Percentiles rank a stretch among this genome's conserved stretches.
Evolutionary conservation across 2,113 vertebrate genomes (phyloP).

Genomic region (Gasterosteus nipponicus): DNA sequence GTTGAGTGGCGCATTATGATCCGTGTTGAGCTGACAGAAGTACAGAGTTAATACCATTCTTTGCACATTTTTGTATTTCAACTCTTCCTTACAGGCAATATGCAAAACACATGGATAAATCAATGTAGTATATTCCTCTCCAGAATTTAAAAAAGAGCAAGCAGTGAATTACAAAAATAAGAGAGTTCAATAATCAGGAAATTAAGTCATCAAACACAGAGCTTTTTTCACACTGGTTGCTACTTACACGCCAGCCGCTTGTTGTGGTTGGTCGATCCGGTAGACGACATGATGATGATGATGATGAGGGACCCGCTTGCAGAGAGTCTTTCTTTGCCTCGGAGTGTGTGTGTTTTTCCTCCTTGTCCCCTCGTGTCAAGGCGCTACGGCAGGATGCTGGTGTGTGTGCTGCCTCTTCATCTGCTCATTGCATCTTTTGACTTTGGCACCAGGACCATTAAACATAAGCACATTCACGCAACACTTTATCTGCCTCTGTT

Average conservation of each 20-base stretch:
- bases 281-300: conserved; percentile 78
- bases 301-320: conserved; percentile 41
- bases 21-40: neutral
- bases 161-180: neutral
- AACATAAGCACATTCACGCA: conserved; percentile 25
- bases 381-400: conserved; percentile 63
- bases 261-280: conserved; percentile 75
- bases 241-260: conserved; percentile 78
- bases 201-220: conserved; percentile 1
- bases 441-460: conserved; percentile 35
- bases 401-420: conserved; percentile 60
- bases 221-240: neutral
- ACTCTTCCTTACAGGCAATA: neutral
- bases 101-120: neutral
- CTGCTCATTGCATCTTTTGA: conserved; percentile 54
- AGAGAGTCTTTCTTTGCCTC: conserved; percentile 45
- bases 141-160: neutral
- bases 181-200: neutral
- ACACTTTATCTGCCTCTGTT: conserved; percentile 26
- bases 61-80: neutral
- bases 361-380: conserved; percentile 58
- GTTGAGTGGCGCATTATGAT: neutral
- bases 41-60: neutral
- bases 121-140: neutral
- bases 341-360: conserved; percentile 22